Conservation (phyloP, 2,797 vertebrate genomes). For the Buceros bicornis region DNA sequence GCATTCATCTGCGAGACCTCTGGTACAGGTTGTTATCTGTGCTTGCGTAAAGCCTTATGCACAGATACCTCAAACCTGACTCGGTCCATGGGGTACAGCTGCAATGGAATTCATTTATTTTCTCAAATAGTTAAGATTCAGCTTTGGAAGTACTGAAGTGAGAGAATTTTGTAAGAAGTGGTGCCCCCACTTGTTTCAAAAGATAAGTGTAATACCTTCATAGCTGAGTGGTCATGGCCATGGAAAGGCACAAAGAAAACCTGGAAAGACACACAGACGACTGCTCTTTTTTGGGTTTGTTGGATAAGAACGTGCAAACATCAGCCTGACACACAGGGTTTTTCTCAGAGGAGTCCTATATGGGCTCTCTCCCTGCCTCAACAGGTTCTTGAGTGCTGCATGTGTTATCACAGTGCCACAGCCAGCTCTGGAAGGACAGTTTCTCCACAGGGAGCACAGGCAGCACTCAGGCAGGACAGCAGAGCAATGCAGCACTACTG, state of each 20-base stretch:
- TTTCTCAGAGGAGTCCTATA: neutral
- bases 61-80: neutral
- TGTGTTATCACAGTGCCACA: neutral
- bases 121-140: neutral
- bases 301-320: neutral
- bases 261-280: neutral
- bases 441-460: neutral
- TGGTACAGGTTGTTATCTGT: neutral
- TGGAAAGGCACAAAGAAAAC: neutral
- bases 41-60: neutral
- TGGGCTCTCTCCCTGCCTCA: neutral
- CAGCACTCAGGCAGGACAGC: neutral
- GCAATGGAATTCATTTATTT: neutral
- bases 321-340: neutral
- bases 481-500: neutral
- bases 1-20: neutral
- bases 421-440: neutral
- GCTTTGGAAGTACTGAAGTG: neutral
- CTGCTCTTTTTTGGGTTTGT: neutral
- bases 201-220: neutral
- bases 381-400: neutral
- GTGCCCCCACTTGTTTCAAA: neutral
- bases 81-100: neutral
- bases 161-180: neutral
- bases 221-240: neutral